A percentile compares a stretch with the other conserved stretches of the same genome.
These are phyloP conservation scores for Sphinx pinastri DNA, from an alignment of 2,888 invertebrate genomes.

Conservation along the genomic window DNA sequence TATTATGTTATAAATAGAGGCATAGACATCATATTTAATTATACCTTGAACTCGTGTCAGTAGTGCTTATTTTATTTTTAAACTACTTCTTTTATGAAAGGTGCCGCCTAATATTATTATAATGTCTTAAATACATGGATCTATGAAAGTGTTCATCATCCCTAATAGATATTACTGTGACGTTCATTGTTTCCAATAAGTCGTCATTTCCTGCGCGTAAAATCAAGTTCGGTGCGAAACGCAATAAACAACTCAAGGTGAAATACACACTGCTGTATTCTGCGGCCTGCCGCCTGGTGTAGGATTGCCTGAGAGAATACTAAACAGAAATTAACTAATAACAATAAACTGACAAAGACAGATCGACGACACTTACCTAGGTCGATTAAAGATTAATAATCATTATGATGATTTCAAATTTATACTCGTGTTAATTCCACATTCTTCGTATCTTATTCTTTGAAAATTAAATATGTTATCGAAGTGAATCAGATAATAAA, in stretches of 20 bases:
- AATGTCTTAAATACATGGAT: neutral
- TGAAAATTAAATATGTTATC: no score
- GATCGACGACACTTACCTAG: neutral
- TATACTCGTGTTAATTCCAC: no score
- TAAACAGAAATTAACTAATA: neutral
- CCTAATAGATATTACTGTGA: conserved; percentile 12
- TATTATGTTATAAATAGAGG: no score
- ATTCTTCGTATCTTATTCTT: no score
- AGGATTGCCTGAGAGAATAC: conserved; percentile 3
- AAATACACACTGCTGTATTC: conserved; percentile 25
- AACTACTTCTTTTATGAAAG: no score
- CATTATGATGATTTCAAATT: no score
- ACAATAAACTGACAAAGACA: neutral
- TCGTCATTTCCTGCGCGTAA: conserved; percentile 20
- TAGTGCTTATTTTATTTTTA: no score
- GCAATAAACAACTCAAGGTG: conserved; percentile 30
- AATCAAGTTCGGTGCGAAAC: conserved; percentile 24
- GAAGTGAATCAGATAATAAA: no score
- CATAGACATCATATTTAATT: no score
- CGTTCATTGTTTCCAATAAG: conserved; percentile 22
- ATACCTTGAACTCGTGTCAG: neutral
- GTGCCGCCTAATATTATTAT: neutral
- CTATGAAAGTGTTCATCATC: neutral
- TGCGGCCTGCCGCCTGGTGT: conserved; percentile 6
- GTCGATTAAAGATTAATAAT: no score